Evolutionary conservation across 2,888 invertebrate species (phyloP), one percentile per base, ranked within the genome.

Genomic region (Saturnia japonica): DNA sequence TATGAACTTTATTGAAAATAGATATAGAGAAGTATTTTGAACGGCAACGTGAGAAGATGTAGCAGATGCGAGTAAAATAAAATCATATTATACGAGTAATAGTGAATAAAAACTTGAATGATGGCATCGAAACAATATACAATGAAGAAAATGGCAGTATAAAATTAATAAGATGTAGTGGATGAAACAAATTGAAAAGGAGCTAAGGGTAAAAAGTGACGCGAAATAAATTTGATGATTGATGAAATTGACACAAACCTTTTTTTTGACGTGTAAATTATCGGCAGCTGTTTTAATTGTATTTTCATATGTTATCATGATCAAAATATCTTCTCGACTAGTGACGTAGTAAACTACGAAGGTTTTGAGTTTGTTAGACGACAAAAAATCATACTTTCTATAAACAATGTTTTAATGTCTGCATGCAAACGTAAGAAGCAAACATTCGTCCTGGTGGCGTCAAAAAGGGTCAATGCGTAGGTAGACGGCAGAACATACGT

Each of bases 71-170:
- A 79, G 82, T 60, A 22, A 54, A 54, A 90, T 90, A 89, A 89
- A 88, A 89, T 90, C 86, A 83, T 86, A 90, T 90, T 90, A 89
- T 84, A 85, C 83, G 79, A 87, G 87, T 87, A 87, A 86, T 87
- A 84, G 81, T 78, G 54, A 82, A 88, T 83, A 90, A 91, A 91
- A 91, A 89, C 85, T 85, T 87, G 86, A 88, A 85, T 85, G 86
- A 88, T 87, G 84, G 87, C 81, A 83, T 76, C 77, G 80, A 80
- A 77, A 84, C 83, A 81, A 90, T 89, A 88, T 85, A 82, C 88
- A 87, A 68, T 47, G 25, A 42, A 51, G 57, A 76, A 77, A 79
- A 79, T 78, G 80, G 80, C 82, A 82, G 81, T 82, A 81, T 83
- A 81, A 80, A 83, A 84, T 84, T 81, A 81, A 79, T 77, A 78